Base-by-base conservation (phyloP, 2,888 invertebrate species). In the Dryomyza anilis region DNA sequence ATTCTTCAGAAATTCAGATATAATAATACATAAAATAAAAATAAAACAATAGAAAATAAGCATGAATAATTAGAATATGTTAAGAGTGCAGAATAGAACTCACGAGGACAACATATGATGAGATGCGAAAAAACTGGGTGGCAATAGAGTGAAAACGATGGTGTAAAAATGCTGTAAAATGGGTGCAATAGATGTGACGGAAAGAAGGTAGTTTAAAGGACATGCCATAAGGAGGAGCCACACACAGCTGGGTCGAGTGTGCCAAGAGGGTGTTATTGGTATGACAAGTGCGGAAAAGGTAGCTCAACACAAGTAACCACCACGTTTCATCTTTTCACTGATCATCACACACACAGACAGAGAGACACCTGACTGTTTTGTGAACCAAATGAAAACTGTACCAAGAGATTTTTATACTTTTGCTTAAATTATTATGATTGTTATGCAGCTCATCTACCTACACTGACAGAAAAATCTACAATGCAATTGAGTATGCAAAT, bases 401-500 rank as follows among this genome's bases (percentile, higher is more conserved):
- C 77, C 71, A 56, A 45, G 68, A 62, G 45, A 29, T 71, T 63
- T 43, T 65, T 60, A 64, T 61, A 45, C 19, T n/a, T 63, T 52
- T 39, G 58, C 19, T 16, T 16, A 27, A 39, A 53, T 45, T 58
- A 39, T 52, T 36, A 7, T 60, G 36, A 36, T 60, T 50, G 23
- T 61, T 61, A n/a, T 61, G 23, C 27, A 36, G 23, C 27, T 53
- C 43, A 27, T 39, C 5, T 21, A n/a, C n/a, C n/a, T n/a, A 55
- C 55, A 61, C 23, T 25, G 29, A 39, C n/a, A 52, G 30, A 56
- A 55, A 75, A 78, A 79, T 79, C 77, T 76, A 78, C 79, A 79
- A 79, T 79, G 79, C 80, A 80, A 79, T 79, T 80, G 79, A 80
- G 78, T 79, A 80, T 80, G 79, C 79, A 79, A 79, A 79, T 79